Percentiles rank a stretch among this genome's conserved stretches.
phyloP scores from a whole-genome alignment of 1,140 invertebrate genomes.

The Drosophila pandora region DNA sequence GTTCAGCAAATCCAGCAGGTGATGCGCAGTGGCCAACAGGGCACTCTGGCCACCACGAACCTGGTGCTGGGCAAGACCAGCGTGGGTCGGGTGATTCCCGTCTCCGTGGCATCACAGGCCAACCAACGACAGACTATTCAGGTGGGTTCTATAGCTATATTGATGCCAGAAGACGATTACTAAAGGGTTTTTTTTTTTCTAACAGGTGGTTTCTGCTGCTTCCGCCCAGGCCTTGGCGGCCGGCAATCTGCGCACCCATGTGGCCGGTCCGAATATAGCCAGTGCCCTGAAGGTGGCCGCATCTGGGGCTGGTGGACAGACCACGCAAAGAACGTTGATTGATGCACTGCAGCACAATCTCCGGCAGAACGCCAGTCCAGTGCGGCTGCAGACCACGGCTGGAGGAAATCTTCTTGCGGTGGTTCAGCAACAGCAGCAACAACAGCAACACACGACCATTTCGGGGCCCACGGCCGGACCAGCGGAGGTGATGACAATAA shows the following conservation, averaged over 20 bases:
- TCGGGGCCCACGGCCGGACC: constrained; percentile 53
- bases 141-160: constrained; percentile 40
- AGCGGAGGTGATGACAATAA: constrained; percentile 77
- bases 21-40: constrained; percentile 86
- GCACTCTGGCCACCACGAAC: constrained; percentile 57
- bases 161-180: neutral
- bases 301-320: constrained; percentile 62
- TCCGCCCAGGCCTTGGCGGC: constrained; percentile 84
- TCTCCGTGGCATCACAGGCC: constrained; percentile 79
- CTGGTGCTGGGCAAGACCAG: constrained; percentile 81
- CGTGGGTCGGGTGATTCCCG: constrained; percentile 81
- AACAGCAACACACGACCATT: constrained; percentile 53
- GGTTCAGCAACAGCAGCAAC: constrained; percentile 81
- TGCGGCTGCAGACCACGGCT: constrained; percentile 84
- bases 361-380: constrained; percentile 84
- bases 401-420: constrained; percentile 84
- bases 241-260: constrained; percentile 83
- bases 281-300: constrained; percentile 84
- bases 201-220: constrained; percentile 84
- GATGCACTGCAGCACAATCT: constrained; percentile 83
- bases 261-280: constrained; percentile 81
- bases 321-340: constrained; percentile 83
- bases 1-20: constrained; percentile 92
- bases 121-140: constrained; percentile 82
- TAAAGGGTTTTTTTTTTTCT: neutral